Percentiles rank a stretch among this genome's conserved stretches.
These are phyloP conservation scores for Mystacornis crossleyi DNA, from an alignment of 2,113 vertebrate genomes.

Conservation along the genomic window DNA sequence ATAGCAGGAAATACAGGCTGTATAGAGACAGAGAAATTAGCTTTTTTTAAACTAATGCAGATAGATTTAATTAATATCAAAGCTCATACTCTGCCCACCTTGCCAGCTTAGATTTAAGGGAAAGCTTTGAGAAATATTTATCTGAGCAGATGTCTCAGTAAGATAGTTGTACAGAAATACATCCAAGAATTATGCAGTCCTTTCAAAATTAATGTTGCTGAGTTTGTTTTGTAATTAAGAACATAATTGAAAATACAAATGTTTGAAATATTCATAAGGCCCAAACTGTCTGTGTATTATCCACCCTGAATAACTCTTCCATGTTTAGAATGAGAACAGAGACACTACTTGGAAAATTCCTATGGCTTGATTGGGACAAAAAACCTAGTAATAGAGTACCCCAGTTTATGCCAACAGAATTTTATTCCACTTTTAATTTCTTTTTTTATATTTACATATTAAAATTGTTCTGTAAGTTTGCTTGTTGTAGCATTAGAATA, in stretches of 20 bases:
- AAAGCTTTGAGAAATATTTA: constrained; percentile 40
- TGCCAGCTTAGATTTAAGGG: constrained; percentile 15
- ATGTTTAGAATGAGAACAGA: background rate
- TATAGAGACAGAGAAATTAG: background rate
- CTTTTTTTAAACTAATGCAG: background rate
- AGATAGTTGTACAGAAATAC: background rate
- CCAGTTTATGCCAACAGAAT: background rate
- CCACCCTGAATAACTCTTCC: background rate
- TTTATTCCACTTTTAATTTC: background rate
- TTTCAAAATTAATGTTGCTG: constrained; percentile 38
- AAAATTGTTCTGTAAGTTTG: background rate
- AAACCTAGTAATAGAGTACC: background rate
- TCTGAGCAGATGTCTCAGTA: background rate
- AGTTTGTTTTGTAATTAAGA: constrained; percentile 31
- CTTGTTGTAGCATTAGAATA: background rate
- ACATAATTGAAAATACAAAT: constrained; percentile 10
- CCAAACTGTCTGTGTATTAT: background rate
- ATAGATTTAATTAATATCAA: constrained; percentile 10
- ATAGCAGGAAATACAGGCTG: background rate
- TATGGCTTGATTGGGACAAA: background rate
- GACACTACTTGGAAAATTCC: background rate
- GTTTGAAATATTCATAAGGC: constrained; percentile 40
- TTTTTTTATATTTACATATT: background rate
- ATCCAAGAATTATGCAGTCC: background rate
- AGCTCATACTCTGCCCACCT: background rate